A percentile compares a stretch with the other conserved stretches of the same genome.
These are phyloP conservation scores for Scarus forsteni DNA, from an alignment of 2,797 vertebrate genomes.

Conservation along the genomic window DNA sequence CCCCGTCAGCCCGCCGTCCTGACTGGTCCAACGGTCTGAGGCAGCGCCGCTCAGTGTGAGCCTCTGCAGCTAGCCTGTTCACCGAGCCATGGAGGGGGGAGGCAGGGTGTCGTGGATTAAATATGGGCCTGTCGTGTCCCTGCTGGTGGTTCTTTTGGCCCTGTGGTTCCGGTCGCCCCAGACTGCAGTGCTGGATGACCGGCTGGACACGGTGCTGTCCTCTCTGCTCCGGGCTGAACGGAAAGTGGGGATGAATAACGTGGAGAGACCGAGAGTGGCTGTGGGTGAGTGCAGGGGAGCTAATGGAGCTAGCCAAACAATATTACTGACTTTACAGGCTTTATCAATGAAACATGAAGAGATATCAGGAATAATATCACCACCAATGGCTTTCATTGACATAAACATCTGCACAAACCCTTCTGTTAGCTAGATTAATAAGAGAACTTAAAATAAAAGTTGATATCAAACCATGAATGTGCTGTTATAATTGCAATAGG, in stretches of 20 bases:
- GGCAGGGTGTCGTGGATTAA: slow-evolving; percentile 73
- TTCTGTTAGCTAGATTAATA: not conserved
- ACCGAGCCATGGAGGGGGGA: slow-evolving; percentile 66
- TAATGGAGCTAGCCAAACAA: slow-evolving; percentile 8
- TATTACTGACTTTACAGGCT: not conserved
- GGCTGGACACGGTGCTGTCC: slow-evolving; percentile 84
- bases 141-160: slow-evolving; percentile 80
- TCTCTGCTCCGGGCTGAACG: slow-evolving; percentile 86
- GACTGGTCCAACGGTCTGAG: not conserved
- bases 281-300: slow-evolving; percentile 78
- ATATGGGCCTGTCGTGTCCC: slow-evolving; percentile 79
- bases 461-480: not conserved
- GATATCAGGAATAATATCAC: fast-evolving
- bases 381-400: fast-evolving
- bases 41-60: not conserved
- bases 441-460: not conserved
- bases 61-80: not conserved
- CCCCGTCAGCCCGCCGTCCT: not conserved
- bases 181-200: slow-evolving; percentile 73
- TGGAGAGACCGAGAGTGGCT: slow-evolving; percentile 83
- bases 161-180: slow-evolving; percentile 82
- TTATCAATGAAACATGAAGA: not conserved
- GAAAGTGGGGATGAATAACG: slow-evolving; percentile 80
- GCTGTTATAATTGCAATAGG: not conserved
- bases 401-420: not conserved